Evolutionary conservation across 2,797 vertebrate genomes (phyloP).

Genomic region (Hypotaenidia okinawae): DNA sequence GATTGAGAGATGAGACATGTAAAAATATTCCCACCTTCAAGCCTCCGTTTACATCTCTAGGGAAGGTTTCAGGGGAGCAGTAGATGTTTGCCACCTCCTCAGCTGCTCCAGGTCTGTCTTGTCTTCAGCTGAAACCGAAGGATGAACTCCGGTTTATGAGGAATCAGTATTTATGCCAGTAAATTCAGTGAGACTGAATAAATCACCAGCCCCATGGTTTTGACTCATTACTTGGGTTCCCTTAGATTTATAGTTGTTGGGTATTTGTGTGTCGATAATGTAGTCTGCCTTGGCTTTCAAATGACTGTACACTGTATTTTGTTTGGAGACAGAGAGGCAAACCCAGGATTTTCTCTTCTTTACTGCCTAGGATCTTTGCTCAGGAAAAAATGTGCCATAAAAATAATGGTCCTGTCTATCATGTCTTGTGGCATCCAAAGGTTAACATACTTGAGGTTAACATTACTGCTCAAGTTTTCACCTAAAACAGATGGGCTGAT

Average conservation of each 20-base stretch:
- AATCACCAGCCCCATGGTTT: not conserved
- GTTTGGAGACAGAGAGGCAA: slow-evolving; percentile 70
- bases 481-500: slow-evolving; percentile 64
- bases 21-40: slow-evolving; percentile 22
- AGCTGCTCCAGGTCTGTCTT: slow-evolving; percentile 4
- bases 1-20: not conserved
- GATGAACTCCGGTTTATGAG: not conserved
- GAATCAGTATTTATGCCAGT: not conserved
- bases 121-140: not conserved
- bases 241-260: slow-evolving; percentile 16
- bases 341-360: slow-evolving; percentile 66
- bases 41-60: not conserved
- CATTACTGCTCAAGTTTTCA: slow-evolving; percentile 65
- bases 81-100: slow-evolving; percentile 6
- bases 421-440: slow-evolving; percentile 68
- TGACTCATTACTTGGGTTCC: slow-evolving; percentile 9
- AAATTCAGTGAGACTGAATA: slow-evolving; percentile 8
- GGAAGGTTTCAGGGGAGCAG: slow-evolving; percentile 7
- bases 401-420: slow-evolving; percentile 75
- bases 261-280: slow-evolving; percentile 5
- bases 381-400: slow-evolving; percentile 64
- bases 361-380: slow-evolving; percentile 40
- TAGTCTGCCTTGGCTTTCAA: slow-evolving; percentile 71
- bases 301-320: slow-evolving; percentile 63
- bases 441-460: slow-evolving; percentile 65